Conservation (phyloP, 2,797 vertebrate species). For the Hirundo rustica region DNA sequence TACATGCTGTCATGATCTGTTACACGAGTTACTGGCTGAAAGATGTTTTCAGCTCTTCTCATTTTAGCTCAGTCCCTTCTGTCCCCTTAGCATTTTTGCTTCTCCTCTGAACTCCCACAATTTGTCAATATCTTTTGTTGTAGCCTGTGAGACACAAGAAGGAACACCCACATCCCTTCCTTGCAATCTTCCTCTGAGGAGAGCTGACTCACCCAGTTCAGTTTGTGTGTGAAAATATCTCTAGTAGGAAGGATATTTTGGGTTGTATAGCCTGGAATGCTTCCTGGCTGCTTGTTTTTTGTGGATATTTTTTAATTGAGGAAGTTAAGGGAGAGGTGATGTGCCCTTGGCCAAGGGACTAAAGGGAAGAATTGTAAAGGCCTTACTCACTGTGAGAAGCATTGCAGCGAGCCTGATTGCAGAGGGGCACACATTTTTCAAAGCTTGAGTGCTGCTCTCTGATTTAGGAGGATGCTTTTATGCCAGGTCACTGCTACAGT, state of each 20-base stretch:
- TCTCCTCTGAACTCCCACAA: constrained; percentile 48
- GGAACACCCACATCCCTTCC: constrained; percentile 47
- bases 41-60: not conserved
- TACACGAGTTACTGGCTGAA: not conserved
- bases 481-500: constrained; percentile 48
- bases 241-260: constrained; percentile 39
- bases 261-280: not conserved
- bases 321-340: not conserved
- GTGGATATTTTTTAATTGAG: not conserved
- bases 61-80: constrained; percentile 5
- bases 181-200: constrained; percentile 6
- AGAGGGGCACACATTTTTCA: not conserved
- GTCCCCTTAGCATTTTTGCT: not conserved
- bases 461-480: not conserved
- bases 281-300: constrained; percentile 7
- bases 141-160: constrained; percentile 28
- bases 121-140: constrained; percentile 37
- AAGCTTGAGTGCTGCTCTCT: not conserved
- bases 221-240: constrained; percentile 28
- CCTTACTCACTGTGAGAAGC: not conserved
- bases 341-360: not conserved
- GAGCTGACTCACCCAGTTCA: constrained; percentile 46
- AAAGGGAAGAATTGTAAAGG: not conserved
- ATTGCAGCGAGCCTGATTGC: not conserved
- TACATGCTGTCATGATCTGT: not conserved